Conservation (phyloP, 2,888 invertebrate species). For the Fissipunctia ypsillon region DNA sequence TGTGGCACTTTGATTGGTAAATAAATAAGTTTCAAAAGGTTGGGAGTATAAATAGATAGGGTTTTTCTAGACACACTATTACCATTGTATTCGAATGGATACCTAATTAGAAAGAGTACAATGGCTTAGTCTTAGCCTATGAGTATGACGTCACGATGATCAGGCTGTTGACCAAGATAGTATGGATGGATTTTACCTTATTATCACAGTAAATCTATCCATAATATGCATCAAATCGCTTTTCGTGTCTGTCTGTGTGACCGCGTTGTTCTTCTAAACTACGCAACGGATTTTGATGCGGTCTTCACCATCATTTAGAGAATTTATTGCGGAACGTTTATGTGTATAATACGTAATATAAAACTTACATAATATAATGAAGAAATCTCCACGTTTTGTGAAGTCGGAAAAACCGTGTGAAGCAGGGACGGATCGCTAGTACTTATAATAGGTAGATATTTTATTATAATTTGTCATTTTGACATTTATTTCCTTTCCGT, state of each 20-base stretch:
- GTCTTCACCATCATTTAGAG: not conserved
- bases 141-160: no score
- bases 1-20: slow-evolving; percentile 30
- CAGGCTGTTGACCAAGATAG: not conserved
- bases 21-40: slow-evolving; percentile 39
- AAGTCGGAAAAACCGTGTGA: not conserved
- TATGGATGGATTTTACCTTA: not conserved
- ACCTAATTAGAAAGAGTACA: not conserved
- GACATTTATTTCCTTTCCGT: no score
- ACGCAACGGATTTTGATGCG: not conserved
- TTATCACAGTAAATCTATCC: not conserved
- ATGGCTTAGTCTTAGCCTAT: not conserved
- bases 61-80: not conserved
- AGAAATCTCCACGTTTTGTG: not conserved
- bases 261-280: not conserved
- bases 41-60: not conserved
- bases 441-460: not conserved
- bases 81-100: not conserved
- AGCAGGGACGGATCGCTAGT: not conserved
- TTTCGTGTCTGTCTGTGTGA: not conserved
- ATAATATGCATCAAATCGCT: no score
- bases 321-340: not conserved
- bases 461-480: not conserved
- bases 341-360: not conserved
- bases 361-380: not conserved